Conservation (phyloP, 2,113 vertebrate species). For the Xyliphius kryptos region DNA sequence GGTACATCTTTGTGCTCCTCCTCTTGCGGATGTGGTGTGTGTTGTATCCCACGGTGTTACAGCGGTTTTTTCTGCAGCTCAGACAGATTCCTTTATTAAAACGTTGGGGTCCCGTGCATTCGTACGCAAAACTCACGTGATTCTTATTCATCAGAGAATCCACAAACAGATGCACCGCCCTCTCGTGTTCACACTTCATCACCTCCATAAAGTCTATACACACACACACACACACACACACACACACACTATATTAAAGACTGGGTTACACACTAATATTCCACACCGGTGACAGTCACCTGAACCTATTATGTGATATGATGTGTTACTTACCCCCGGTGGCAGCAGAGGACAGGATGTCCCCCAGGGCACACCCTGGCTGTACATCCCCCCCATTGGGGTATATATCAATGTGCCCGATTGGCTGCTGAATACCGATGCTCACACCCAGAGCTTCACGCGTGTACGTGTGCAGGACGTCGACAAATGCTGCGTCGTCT, state of each 20-base stretch:
- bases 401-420: conserved; percentile 92
- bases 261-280: too few relatives aligned
- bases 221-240: too few relatives aligned
- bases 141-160: conserved; percentile 89
- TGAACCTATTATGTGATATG: too few relatives aligned
- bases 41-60: conserved; percentile 88
- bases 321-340: conserved; percentile 74
- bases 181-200: conserved; percentile 88
- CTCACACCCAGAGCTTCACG: conserved; percentile 83
- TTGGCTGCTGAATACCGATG: conserved; percentile 91
- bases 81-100: conserved; percentile 96
- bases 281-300: too few relatives aligned
- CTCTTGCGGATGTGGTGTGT: conserved; percentile 73
- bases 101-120: conserved; percentile 79
- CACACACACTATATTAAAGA: too few relatives aligned
- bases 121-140: conserved; percentile 84
- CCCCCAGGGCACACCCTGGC: conserved; percentile 79
- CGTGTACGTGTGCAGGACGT: conserved; percentile 91
- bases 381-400: conserved; percentile 91
- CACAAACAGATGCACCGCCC: conserved; percentile 87
- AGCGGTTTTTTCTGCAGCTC: conserved; percentile 94
- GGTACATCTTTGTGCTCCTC: conserved; percentile 89
- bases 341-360: conserved; percentile 72
- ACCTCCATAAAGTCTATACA: conserved; percentile 74
- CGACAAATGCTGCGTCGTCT: conserved; percentile 89